These are phyloP conservation scores for Drosophila malerkotliana DNA, from an alignment of 1,140 invertebrate species.

Conservation along the genomic window DNA sequence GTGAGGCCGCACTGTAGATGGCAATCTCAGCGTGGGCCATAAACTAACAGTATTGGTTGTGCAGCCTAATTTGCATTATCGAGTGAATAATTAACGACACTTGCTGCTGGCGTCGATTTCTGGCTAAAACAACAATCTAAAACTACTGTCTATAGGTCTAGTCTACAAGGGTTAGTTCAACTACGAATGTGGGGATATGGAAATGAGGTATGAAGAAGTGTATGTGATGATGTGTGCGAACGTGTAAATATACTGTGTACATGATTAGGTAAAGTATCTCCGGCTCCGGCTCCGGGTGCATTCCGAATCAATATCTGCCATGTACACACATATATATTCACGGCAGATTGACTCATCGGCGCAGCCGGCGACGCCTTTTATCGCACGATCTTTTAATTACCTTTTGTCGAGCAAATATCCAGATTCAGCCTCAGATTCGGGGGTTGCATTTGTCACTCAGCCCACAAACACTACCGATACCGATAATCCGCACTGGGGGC, in stretches of 20 bases:
- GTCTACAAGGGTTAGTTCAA: slow-evolving; percentile 31
- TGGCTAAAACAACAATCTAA: slow-evolving; percentile 45
- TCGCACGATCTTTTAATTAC: slow-evolving; percentile 44
- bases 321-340: slow-evolving; percentile 5
- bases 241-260: slow-evolving; percentile 2
- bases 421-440: slow-evolving; percentile 28
- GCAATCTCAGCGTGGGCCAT: slow-evolving; percentile 36
- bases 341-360: slow-evolving; percentile 35
- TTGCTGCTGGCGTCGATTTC: slow-evolving; percentile 11
- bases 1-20: slow-evolving; percentile 6
- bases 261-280: slow-evolving; percentile 20
- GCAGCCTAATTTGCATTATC: slow-evolving; percentile 54
- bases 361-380: slow-evolving; percentile 39
- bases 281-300: slow-evolving; percentile 35
- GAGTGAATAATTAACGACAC: slow-evolving; percentile 38
- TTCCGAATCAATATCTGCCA: slow-evolving; percentile 45
- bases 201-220: slow-evolving; percentile 8
- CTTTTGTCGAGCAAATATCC: slow-evolving; percentile 31
- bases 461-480: slow-evolving; percentile 13
- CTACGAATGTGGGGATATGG: slow-evolving; percentile 5
- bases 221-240: slow-evolving; percentile 10
- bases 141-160: slow-evolving; percentile 45
- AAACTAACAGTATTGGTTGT: slow-evolving; percentile 55
- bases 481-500: slow-evolving; percentile 8
- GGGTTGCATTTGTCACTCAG: slow-evolving; percentile 23